Base-by-base conservation (phyloP, 2,797 vertebrate genomes). In the Acanthis flammea region DNA sequence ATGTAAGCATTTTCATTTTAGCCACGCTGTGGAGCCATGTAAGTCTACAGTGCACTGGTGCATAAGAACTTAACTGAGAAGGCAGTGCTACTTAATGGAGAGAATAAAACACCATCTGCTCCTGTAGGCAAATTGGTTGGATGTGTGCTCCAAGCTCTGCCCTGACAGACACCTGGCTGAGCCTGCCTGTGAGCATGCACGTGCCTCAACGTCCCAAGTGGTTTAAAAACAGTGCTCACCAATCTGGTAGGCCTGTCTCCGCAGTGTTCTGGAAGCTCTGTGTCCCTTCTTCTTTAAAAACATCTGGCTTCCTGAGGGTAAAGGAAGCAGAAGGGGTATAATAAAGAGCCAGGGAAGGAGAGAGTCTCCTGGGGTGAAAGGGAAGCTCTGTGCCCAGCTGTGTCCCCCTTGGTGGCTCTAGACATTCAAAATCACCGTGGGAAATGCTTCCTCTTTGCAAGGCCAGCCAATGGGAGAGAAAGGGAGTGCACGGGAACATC, bases 231-330 rank as follows among this genome's bases (percentile, higher is more conserved):
- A 31, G 94, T 96, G 96, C 96, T 96, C 96, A 97, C 96, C 96
- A 95, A 92, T 97, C 92, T 93, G 94, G 95, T 72, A 96, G 88
- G 88, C 93, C 95, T 96, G 88, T 95, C 92, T 95, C 86, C 94
- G 92, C 89, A 94, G 95, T 91, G 94, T 81, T 95, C 96, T 97
- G 96, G 96, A 97, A 96, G 91, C 91, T 95, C 92, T 96, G 91
- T 94, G 96, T 96, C 92, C 94, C 95, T 96, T 97, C 96, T 95
- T 97, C 96, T 96, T 97, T 97, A 93, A 96, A 96, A 97, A 95
- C 96, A 96, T 95, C 96, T 97, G 96, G 96, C 96, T 97, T 97
- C 96, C 96, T 97, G 96, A 96, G 94, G 96, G 96, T 94, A 97
- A 94, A 96, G 96, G 96, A 96, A 97, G 95, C 94, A 96, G 94